These are phyloP conservation scores for Ambastaia sidthimunki DNA, from an alignment of 2,797 vertebrate genomes.

Conservation along the genomic window DNA sequence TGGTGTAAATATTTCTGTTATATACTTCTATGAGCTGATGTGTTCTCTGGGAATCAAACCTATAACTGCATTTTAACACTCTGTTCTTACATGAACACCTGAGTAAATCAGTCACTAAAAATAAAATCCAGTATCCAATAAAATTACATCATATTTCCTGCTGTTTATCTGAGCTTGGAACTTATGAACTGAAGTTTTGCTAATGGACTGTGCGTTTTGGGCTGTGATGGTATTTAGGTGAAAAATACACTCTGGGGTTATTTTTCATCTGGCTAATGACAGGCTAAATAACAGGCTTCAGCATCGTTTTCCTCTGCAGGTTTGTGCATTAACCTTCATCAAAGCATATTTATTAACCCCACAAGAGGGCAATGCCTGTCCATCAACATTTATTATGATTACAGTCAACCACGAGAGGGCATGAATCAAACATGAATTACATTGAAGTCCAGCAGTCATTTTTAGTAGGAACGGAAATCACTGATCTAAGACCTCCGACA, in stretches of 20 bases:
- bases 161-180: conserved; percentile 1
- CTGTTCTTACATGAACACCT: neutral
- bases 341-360: conserved; percentile 55
- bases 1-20: neutral
- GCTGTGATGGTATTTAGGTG: neutral
- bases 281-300: neutral
- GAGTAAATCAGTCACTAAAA: neutral
- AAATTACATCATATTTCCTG: conserved; percentile 9
- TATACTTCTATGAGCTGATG: neutral
- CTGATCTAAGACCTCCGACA: neutral
- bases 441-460: neutral
- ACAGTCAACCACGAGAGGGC: conserved; percentile 43
- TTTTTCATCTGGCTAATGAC: conserved; percentile 15
- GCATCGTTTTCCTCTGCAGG: neutral
- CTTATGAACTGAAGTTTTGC: conserved; percentile 21
- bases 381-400: conserved; percentile 5
- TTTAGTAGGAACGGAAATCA: neutral
- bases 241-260: neutral
- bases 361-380: conserved; percentile 36
- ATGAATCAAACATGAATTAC: conserved; percentile 8
- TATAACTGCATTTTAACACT: neutral
- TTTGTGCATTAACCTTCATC: conserved; percentile 7
- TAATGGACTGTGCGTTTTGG: conserved; percentile 8
- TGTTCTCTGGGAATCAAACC: neutral
- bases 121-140: neutral